Conservation (phyloP, 2,113 vertebrate genomes). For the Rutilus rutilus region DNA sequence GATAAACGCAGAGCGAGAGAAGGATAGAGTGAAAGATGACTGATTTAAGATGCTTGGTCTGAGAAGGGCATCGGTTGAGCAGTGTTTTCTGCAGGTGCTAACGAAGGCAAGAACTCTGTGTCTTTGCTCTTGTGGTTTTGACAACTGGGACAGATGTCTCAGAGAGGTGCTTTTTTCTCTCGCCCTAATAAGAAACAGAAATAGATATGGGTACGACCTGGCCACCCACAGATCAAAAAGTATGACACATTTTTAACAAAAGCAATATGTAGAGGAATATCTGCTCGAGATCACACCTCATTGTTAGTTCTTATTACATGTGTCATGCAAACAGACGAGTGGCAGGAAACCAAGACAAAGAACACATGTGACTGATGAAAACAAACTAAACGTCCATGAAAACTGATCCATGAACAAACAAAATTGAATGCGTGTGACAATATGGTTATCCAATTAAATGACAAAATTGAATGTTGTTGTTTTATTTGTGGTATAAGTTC, state of each 20-base stretch:
- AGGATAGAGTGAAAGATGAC: slow-evolving; percentile 21
- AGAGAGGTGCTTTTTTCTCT: slow-evolving; percentile 1
- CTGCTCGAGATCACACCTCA: not conserved
- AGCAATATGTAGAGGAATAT: slow-evolving; percentile 6
- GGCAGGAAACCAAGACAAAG: no score
- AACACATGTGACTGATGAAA: no score
- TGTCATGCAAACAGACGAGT: no score
- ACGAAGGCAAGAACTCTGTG: slow-evolving; percentile 15
- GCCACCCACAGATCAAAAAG: slow-evolving; percentile 12
- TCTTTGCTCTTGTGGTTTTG: slow-evolving; percentile 29
- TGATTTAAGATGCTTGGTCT: slow-evolving; percentile 56
- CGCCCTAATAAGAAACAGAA: slow-evolving; percentile 38
- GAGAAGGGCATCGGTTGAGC: slow-evolving; percentile 34
- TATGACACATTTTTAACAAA: slow-evolving; percentile 20
- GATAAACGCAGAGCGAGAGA: slow-evolving; percentile 5
- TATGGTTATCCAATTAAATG: not conserved
- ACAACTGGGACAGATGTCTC: slow-evolving; percentile 25
- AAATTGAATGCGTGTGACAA: no score
- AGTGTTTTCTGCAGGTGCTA: slow-evolving; percentile 23
- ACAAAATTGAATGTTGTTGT: not conserved
- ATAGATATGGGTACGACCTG: slow-evolving; percentile 5
- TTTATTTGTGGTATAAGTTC: not conserved
- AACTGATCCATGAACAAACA: no score
- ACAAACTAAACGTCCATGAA: no score
- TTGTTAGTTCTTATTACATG: not conserved